A percentile compares a stretch with the other conserved stretches of the same genome.
These are phyloP conservation scores for Corvus cornix DNA, from an alignment of 2,113 vertebrate genomes.

Conservation along the genomic window DNA sequence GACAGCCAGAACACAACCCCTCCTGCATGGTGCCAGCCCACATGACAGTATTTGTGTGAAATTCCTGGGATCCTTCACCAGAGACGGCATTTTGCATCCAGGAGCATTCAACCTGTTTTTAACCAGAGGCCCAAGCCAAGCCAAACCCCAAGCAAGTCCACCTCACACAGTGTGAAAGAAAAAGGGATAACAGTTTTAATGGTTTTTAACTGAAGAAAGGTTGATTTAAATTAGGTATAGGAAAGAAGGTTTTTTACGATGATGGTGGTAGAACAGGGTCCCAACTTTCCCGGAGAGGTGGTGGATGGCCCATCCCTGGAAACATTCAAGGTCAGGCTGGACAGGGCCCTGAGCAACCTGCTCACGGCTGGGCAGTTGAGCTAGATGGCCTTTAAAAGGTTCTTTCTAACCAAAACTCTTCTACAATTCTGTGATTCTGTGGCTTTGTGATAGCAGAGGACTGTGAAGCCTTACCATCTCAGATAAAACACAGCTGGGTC, in stretches of 20 bases:
- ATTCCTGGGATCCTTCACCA: neutral
- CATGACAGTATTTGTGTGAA: neutral
- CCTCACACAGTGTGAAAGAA: neutral
- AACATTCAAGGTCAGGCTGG: neutral
- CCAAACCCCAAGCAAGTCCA: neutral
- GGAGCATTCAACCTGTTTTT: neutral
- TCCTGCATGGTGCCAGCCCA: too few species aligned
- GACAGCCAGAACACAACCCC: neutral
- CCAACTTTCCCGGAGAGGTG: neutral
- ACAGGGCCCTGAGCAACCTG: neutral
- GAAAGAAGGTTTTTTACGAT: neutral
- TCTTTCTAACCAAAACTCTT: neutral
- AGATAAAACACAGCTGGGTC: neutral
- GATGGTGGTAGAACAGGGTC: neutral
- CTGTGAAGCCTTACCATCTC: neutral
- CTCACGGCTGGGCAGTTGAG: neutral
- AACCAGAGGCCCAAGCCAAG: neutral
- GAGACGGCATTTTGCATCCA: neutral
- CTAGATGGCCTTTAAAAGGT: neutral
- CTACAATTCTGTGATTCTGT: neutral
- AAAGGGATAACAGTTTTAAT: neutral
- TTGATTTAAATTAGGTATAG: neutral
- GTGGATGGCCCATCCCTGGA: neutral
- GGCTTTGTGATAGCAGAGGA: neutral
- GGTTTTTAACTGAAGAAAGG: neutral